phyloP scores from a whole-genome alignment of 2,888 invertebrate genomes.

The Ennomos fuscantarius region DNA sequence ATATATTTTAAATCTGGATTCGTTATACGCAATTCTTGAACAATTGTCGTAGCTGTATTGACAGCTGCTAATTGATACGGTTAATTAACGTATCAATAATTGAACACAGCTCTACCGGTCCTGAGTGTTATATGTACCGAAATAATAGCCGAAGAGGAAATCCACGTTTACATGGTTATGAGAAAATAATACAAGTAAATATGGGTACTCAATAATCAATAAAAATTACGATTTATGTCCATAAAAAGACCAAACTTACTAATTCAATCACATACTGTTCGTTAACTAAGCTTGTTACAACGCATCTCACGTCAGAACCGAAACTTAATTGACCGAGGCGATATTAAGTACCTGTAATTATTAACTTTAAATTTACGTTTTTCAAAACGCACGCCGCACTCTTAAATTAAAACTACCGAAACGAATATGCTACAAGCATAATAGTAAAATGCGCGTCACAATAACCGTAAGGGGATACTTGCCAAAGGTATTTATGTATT shows the following conservation, averaged over 20 bases:
- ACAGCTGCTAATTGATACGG: conserved; percentile 60
- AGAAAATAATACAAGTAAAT: conserved; percentile 11
- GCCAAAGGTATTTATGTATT: neutral
- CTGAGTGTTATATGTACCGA: conserved; percentile 37
- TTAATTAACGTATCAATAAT: conserved; percentile 53
- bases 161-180: conserved; percentile 19
- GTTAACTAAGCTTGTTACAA: conserved; percentile 30
- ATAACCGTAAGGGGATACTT: neutral
- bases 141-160: conserved; percentile 3
- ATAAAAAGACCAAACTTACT: conserved; percentile 39
- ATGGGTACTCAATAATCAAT: conserved; percentile 15
- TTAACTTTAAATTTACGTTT: conserved; percentile 41
- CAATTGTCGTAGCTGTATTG: conserved; percentile 37
- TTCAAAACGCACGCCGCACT: conserved; percentile 46
- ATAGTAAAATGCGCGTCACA: neutral
- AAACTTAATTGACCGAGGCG: conserved; percentile 35
- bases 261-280: conserved; percentile 24
- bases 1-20: conserved; percentile 4
- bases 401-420: conserved; percentile 42
- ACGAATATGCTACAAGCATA: neutral
- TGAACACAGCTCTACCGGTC: conserved; percentile 36
- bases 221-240: conserved; percentile 41
- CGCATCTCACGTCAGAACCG: conserved; percentile 26
- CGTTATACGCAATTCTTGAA: conserved; percentile 18
- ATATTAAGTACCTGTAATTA: conserved; percentile 38